Evolutionary conservation across 2,797 vertebrate species (phyloP), one percentile per base, ranked within the genome.

Genomic region (Sebastes hubbsi): DNA sequence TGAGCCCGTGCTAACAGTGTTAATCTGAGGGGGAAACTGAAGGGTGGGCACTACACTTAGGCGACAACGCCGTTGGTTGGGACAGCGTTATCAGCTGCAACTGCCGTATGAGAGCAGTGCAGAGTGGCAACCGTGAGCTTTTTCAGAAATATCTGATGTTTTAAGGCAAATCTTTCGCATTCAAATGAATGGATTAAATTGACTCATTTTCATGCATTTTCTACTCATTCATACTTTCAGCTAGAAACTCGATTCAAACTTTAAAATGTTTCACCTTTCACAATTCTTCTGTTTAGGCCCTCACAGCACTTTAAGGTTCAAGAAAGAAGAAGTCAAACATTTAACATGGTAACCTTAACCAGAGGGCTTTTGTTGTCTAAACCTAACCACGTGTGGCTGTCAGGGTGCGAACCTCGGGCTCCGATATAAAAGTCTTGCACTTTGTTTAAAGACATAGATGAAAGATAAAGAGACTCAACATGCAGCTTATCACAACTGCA

Each of bases 31-130:
- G 42, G 16, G 42, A 20, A 42, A 42, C 38, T 42, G 38, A 0
- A 16, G 18, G 42, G 42, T 18, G 42, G 42, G 16, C 42, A 46
- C 6, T 46, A 49, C 0, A 49, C 7, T 49, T 49, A 0, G 0
- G 18, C 8, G 46, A 49, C 46, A 20, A 49, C 16, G 7, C 46
- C 46, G 3, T 46, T 46, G 14, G 38, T 42, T 42, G 13, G 38
- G 13, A 46, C 38, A 46, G 3, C 42, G 42, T 52, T 52, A 52
- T 52, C 18, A 52, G 46, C 46, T 9, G 46, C 8, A 52, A n/a
- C 46, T 18, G 46, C 46, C 18, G 8, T n/a, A 52, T 52, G 46
- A 52, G 18, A 52, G 46, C 46, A 52, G 18, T 52, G 46, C 46
- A 52, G 18, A 20, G 8, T 8, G 18, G 42, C 42, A 49, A 49